Evolutionary conservation across 2,113 vertebrate species (phyloP).

Genomic region (Antechinus flavipes): DNA sequence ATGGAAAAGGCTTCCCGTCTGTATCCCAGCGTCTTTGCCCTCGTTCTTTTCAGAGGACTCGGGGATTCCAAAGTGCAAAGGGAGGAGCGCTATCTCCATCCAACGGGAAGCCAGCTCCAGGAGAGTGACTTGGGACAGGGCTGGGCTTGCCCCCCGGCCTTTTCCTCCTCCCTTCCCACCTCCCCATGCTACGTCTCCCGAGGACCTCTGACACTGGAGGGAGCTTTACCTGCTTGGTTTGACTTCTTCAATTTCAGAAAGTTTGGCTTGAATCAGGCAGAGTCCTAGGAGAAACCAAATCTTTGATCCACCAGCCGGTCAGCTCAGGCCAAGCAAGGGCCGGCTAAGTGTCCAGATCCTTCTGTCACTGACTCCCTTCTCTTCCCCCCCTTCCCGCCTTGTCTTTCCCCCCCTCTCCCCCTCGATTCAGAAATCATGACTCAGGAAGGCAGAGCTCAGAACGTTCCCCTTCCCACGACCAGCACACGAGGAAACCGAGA

Average conservation of each 20-base stretch:
- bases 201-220: rapidly evolving
- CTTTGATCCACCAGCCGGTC: neutral
- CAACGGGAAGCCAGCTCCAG: neutral
- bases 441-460: neutral
- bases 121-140: neutral
- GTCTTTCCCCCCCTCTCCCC: rapidly evolving
- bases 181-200: rapidly evolving
- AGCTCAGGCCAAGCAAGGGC: neutral
- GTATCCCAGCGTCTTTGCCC: neutral
- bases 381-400: neutral
- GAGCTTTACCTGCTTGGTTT: conserved; percentile 89
- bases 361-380: neutral
- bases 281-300: conserved; percentile 83
- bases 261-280: conserved; percentile 95
- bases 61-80: neutral
- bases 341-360: neutral
- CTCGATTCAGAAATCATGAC: no score
- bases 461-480: neutral
- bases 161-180: no score
- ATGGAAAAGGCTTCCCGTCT: neutral
- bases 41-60: neutral
- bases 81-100: neutral
- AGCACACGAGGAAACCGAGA: neutral
- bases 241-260: conserved; percentile 93
- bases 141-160: neutral